Conservation (phyloP, 2,888 invertebrate species). For the Nymphalis c-album region DNA sequence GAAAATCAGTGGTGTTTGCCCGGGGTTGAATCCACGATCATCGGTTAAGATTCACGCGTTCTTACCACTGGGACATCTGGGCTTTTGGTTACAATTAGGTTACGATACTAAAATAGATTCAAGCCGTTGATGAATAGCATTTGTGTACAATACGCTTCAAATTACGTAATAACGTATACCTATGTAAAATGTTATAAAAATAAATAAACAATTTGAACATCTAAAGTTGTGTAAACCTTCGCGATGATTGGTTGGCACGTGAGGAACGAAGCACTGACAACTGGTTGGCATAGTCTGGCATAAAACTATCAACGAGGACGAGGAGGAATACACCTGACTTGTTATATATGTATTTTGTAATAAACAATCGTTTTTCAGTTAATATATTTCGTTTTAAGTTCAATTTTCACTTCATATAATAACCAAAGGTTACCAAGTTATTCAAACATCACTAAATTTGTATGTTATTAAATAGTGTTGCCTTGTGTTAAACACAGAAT, state of each 20-base stretch:
- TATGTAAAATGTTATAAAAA: neutral
- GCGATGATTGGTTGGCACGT: slow-evolving; percentile 4
- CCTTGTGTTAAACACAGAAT: no score
- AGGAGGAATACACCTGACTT: slow-evolving; percentile 2
- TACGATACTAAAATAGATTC: neutral
- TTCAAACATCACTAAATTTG: no score
- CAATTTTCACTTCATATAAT: no score
- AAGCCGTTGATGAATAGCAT: neutral
- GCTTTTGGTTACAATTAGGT: slow-evolving; percentile 6
- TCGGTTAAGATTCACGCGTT: no score
- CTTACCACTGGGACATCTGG: no score
- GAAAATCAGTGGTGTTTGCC: no score
- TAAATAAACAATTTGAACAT: slow-evolving; percentile 2
- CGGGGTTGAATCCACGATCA: no score
- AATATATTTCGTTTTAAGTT: no score
- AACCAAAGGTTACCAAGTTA: no score
- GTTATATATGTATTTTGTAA: neutral
- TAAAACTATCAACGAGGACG: neutral
- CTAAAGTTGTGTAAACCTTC: neutral
- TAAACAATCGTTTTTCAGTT: neutral
- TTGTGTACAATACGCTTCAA: neutral
- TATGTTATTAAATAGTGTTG: no score
- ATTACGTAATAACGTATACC: slow-evolving; percentile 4
- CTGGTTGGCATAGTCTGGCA: slow-evolving; percentile 1
- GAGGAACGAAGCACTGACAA: neutral